A percentile compares a stretch with the other conserved stretches of the same genome.
phyloP scores from a whole-genome alignment of 2,888 invertebrate genomes.

The Hirtodrosophila trivittata region DNA sequence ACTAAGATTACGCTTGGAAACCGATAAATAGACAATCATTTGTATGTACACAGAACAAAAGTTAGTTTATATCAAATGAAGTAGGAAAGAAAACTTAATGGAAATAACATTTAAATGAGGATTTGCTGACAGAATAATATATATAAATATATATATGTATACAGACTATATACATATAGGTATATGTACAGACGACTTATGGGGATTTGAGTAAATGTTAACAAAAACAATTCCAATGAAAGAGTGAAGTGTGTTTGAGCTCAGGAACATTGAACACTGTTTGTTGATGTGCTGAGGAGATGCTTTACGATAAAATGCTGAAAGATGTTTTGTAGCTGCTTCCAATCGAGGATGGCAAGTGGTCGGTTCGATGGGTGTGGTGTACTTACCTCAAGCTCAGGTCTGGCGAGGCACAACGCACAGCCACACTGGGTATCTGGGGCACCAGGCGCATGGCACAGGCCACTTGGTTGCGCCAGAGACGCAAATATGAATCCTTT shows the following conservation, averaged over 20 bases:
- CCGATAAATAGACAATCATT: constrained; percentile 6
- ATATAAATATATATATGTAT: background rate
- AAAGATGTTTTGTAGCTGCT: constrained; percentile 1
- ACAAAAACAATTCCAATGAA: too few species aligned
- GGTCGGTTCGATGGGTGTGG: background rate
- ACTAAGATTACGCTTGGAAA: constrained; percentile 35
- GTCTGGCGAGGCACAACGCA: constrained; percentile 96
- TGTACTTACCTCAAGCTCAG: constrained; percentile 91
- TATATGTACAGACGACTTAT: background rate
- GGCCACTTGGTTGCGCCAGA: constrained; percentile 99
- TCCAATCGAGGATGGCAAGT: background rate
- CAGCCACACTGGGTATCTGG: constrained; percentile 92
- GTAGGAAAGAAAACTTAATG: constrained; percentile 15
- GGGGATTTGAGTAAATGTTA: too few species aligned
- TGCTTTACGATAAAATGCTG: background rate
- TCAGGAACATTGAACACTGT: constrained; percentile 9
- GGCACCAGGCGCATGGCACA: constrained; percentile 98
- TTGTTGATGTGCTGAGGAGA: constrained; percentile 17
- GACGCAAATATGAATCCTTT: constrained; percentile 96
- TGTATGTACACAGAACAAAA: background rate
- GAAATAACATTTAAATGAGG: constrained; percentile 30
- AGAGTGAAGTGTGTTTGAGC: constrained; percentile 38
- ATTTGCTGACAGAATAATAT: constrained; percentile 9
- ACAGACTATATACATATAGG: background rate
- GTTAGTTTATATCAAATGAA: constrained; percentile 34